Percentiles rank a stretch among this genome's conserved stretches.
These are phyloP conservation scores for Leptinotarsa tumamoca DNA, from an alignment of 2,888 invertebrate genomes.

Conservation along the genomic window DNA sequence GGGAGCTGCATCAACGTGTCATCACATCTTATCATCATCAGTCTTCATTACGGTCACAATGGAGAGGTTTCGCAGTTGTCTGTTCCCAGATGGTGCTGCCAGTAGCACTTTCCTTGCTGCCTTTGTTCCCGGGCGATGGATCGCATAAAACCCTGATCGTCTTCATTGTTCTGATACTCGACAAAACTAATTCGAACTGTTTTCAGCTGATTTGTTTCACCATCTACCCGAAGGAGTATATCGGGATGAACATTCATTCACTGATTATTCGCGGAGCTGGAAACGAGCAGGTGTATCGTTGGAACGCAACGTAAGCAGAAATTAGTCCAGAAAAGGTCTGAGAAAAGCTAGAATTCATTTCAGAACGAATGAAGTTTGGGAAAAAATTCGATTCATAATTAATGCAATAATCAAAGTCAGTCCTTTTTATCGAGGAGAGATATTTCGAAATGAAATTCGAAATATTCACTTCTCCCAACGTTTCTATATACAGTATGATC, in stretches of 20 bases:
- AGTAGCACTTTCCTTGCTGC: slow-evolving; percentile 52
- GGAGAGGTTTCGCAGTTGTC: slow-evolving; percentile 59
- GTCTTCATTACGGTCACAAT: slow-evolving; percentile 65
- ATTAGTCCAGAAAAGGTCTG: neutral
- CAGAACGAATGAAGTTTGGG: neutral
- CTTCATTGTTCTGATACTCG: slow-evolving; percentile 57
- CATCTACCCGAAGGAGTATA: slow-evolving; percentile 48
- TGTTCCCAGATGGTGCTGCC: slow-evolving; percentile 60
- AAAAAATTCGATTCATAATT: too few species aligned
- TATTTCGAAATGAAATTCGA: too few species aligned
- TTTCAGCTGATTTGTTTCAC: slow-evolving; percentile 36
- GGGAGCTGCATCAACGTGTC: slow-evolving; percentile 49
- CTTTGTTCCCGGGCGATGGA: slow-evolving; percentile 57
- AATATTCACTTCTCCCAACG: too few species aligned
- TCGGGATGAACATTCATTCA: slow-evolving; percentile 20
- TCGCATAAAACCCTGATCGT: slow-evolving; percentile 57
- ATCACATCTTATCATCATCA: slow-evolving; percentile 63
- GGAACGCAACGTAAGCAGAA: neutral
- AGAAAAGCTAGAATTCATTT: neutral
- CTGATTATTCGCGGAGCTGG: neutral
- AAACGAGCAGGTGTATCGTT: slow-evolving; percentile 1
- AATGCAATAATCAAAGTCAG: too few species aligned
- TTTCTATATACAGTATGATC: too few species aligned
- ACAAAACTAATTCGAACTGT: slow-evolving; percentile 59
- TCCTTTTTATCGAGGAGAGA: too few species aligned